These are phyloP conservation scores for Pharmacophagus antenor DNA, from an alignment of 2,888 invertebrate species.

Conservation along the genomic window DNA sequence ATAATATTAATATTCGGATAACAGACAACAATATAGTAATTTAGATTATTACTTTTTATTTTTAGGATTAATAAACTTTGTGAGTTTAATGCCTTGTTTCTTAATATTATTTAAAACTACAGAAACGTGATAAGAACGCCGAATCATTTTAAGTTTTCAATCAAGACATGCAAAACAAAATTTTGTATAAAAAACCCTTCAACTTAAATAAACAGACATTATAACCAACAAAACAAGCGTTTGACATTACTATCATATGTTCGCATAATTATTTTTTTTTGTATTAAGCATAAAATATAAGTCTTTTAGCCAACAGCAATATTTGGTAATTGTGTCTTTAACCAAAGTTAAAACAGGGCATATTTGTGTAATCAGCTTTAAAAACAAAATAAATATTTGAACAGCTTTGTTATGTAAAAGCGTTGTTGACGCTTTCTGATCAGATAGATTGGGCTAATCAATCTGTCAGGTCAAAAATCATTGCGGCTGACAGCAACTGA, in stretches of 20 bases:
- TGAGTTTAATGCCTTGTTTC: constrained; percentile 64
- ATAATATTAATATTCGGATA: constrained; percentile 30
- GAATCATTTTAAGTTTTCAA: constrained; percentile 45
- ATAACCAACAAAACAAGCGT: constrained; percentile 2
- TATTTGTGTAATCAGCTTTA: too few species aligned
- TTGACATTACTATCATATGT: not conserved
- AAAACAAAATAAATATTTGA: too few species aligned
- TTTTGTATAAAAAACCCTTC: not conserved
- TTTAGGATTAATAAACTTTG: constrained; percentile 69
- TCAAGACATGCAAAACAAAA: not conserved
- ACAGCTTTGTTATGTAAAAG: too few species aligned
- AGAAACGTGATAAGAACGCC: constrained; percentile 59
- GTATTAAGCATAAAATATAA: too few species aligned
- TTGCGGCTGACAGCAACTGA: too few species aligned
- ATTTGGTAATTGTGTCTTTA: too few species aligned
- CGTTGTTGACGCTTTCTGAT: too few species aligned
- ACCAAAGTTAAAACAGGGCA: too few species aligned
- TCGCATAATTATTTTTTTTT: not conserved
- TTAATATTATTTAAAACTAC: constrained; percentile 48
- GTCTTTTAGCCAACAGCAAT: too few species aligned
- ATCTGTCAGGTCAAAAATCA: too few species aligned
- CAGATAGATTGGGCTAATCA: too few species aligned
- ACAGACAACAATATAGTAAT: constrained; percentile 17
- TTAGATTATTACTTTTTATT: constrained; percentile 51
- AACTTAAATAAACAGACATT: not conserved